A percentile compares a stretch with the other conserved stretches of the same genome.
These are phyloP conservation scores for Mechanitis mazaeus DNA, from an alignment of 2,888 invertebrate species.

Conservation along the genomic window DNA sequence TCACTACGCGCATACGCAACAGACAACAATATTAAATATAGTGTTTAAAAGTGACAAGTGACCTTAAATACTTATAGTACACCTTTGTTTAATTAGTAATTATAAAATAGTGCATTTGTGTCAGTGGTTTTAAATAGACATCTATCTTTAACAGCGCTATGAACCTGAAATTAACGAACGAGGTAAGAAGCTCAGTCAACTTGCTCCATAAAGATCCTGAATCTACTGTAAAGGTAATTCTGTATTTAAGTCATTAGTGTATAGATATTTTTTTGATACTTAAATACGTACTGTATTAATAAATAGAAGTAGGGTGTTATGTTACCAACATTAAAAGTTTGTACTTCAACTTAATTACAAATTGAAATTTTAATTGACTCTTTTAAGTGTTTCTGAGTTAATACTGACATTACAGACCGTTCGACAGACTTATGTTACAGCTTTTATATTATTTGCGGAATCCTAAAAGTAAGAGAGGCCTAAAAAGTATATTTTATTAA, in stretches of 20 bases:
- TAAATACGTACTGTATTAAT: no score
- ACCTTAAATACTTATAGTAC: constrained; percentile 12
- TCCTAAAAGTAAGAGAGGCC: no score
- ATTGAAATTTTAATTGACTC: no score
- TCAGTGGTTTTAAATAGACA: constrained; percentile 16
- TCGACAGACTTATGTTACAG: no score
- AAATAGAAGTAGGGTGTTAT: no score
- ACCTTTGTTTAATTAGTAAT: neutral
- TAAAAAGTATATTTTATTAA: no score
- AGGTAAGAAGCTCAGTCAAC: constrained; percentile 48
- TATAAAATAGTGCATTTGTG: constrained; percentile 6
- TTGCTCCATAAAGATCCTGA: constrained; percentile 45
- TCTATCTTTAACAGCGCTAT: constrained; percentile 47
- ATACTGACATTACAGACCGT: no score
- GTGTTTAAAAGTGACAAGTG: constrained; percentile 50
- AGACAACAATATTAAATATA: constrained; percentile 9
- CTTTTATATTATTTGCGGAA: no score
- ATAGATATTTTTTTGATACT: neutral
- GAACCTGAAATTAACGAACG: constrained; percentile 68
- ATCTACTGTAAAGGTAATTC: constrained; percentile 57
- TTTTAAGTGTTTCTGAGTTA: no score
- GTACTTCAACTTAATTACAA: no score
- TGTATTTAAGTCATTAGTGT: constrained; percentile 13
- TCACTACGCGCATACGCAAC: constrained; percentile 51
- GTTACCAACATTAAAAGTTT: no score